A percentile compares a stretch with the other conserved stretches of the same genome.
Conservation (phyloP, 2,888 invertebrate species). For the Xylocampa areola region DNA sequence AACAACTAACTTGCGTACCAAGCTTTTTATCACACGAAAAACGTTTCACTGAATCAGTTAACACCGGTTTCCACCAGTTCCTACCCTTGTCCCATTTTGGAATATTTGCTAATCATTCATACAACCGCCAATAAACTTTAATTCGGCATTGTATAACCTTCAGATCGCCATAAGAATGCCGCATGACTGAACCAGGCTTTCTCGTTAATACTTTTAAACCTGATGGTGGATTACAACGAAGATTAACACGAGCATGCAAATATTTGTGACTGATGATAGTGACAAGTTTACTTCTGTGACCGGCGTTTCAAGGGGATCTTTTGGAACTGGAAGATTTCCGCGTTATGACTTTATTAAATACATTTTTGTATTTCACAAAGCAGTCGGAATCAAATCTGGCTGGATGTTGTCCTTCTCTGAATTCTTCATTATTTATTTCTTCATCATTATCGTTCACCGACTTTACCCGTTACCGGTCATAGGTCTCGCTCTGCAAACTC, state of each 20-base stretch:
- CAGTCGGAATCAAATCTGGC: too few relatives aligned
- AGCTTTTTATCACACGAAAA: not conserved
- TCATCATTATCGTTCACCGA: too few relatives aligned
- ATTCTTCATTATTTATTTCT: too few relatives aligned
- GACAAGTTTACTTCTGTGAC: conserved; percentile 57
- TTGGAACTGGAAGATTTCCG: conserved; percentile 27
- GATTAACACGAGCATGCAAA: conserved; percentile 66
- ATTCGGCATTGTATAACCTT: conserved; percentile 63
- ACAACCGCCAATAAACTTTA: conserved; percentile 65
- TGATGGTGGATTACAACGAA: conserved; percentile 59
- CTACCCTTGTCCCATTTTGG: conserved; percentile 46
- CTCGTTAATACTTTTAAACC: conserved; percentile 66
- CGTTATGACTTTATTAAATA: not conserved
- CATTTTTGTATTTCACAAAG: too few relatives aligned
- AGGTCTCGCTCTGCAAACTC: too few relatives aligned
- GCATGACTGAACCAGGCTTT: conserved; percentile 66
- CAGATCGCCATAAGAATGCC: conserved; percentile 57
- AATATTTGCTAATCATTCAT: conserved; percentile 45
- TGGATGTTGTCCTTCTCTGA: too few relatives aligned
- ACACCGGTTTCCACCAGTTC: conserved; percentile 2
- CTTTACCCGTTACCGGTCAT: too few relatives aligned
- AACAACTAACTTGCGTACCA: too few relatives aligned
- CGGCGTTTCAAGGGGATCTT: conserved; percentile 59
- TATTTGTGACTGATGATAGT: conserved; percentile 66
- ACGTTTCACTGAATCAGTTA: not conserved